Percentiles rank a stretch among this genome's conserved stretches.
phyloP scores from a whole-genome alignment of 2,888 invertebrate genomes.

The Exocentrus adspersus region DNA sequence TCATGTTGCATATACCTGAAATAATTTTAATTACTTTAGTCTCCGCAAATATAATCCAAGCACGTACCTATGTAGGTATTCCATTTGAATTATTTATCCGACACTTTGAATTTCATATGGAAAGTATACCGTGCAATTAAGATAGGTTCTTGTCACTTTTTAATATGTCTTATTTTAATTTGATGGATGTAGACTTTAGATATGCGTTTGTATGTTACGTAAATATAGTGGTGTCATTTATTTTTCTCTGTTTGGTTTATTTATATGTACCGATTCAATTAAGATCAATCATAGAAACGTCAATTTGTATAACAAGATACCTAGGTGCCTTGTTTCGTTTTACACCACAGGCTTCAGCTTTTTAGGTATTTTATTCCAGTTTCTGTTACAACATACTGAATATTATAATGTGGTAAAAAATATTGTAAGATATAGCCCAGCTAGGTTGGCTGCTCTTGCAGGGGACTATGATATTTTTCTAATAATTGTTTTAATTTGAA shows the following conservation, averaged over 20 bases:
- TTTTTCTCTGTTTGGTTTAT: neutral
- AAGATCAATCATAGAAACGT: neutral
- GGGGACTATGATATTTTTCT: too few relatives aligned
- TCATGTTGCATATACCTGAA: too few relatives aligned
- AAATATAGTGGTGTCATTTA: neutral
- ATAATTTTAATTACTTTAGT: too few relatives aligned
- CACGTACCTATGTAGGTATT: neutral
- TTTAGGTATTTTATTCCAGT: neutral
- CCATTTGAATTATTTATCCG: neutral
- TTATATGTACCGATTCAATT: neutral
- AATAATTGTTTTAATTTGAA: too few relatives aligned
- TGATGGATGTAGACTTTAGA: slow-evolving; percentile 3
- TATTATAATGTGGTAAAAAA: too few relatives aligned
- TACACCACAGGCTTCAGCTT: neutral
- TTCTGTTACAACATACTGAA: neutral
- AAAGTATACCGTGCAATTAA: neutral
- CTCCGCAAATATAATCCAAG: too few relatives aligned
- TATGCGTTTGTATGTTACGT: neutral
- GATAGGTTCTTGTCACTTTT: slow-evolving; percentile 7
- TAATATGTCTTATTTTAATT: neutral
- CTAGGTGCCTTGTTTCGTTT: too few relatives aligned
- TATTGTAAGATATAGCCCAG: too few relatives aligned
- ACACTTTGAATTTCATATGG: neutral
- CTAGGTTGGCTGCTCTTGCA: too few relatives aligned
- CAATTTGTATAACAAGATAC: neutral